Conservation (phyloP, 2,797 vertebrate genomes). For the Trematomus bernacchii region DNA sequence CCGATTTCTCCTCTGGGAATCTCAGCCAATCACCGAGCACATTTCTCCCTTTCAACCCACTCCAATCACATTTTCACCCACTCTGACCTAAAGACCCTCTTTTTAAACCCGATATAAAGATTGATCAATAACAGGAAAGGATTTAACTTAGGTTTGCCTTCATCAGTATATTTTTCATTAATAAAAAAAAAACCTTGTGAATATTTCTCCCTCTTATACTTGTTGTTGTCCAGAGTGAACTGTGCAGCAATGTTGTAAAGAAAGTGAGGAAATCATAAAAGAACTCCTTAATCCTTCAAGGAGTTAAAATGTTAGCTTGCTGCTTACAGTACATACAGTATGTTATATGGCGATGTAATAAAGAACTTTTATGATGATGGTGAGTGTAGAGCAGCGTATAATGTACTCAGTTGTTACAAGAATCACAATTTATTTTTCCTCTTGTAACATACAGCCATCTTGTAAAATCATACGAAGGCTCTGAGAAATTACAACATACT, state of each 20-base stretch:
- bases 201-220: conserved; percentile 17
- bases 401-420: background rate
- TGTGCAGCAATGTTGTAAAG: conserved; percentile 34
- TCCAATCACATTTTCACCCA: conserved; percentile 50
- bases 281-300: conserved; percentile 31
- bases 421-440: conserved; percentile 6
- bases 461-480: background rate
- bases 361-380: conserved; percentile 7
- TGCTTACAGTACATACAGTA: conserved; percentile 18
- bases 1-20: conserved; percentile 54
- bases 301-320: conserved; percentile 30
- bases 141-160: conserved; percentile 30
- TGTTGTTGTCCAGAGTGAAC: conserved; percentile 5
- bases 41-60: conserved; percentile 62
- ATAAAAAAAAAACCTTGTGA: conserved; percentile 24
- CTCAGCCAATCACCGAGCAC: conserved; percentile 53
- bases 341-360: conserved; percentile 3
- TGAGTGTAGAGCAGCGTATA: conserved; percentile 4
- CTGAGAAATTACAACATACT: conserved; percentile 9
- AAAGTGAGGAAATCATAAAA: conserved; percentile 29
- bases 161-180: conserved; percentile 35
- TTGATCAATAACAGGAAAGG: conserved; percentile 59
- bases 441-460: background rate
- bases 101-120: conserved; percentile 66
- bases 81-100: conserved; percentile 60